These are phyloP conservation scores for Connochaetes taurinus DNA, from an alignment of 2,113 vertebrate species.

Conservation along the genomic window DNA sequence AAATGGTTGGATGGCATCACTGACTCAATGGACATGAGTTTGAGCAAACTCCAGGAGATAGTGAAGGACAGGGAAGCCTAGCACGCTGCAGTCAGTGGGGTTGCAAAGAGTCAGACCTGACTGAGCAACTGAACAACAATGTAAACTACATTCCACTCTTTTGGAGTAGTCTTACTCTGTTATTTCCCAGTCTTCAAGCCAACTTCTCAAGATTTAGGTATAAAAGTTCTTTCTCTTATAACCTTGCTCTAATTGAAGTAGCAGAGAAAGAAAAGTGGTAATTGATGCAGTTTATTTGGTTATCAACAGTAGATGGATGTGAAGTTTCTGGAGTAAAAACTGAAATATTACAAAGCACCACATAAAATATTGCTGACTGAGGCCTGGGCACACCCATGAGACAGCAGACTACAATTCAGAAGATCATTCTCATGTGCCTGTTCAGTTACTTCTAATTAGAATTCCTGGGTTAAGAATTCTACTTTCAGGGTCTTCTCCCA, in stretches of 20 bases:
- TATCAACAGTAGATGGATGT: not conserved
- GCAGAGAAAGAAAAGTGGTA: not conserved
- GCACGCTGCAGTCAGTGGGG: not conserved
- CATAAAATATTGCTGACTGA: not conserved
- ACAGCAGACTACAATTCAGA: not conserved
- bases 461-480: slow-evolving; percentile 1
- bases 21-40: not conserved
- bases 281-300: not conserved
- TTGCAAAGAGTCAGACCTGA: not conserved
- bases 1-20: not conserved
- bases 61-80: not conserved
- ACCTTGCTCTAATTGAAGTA: not conserved
- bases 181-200: not conserved
- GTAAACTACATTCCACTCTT: not conserved
- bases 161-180: not conserved
- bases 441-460: not conserved
- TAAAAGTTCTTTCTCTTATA: not conserved
- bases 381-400: not conserved
- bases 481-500: not conserved
- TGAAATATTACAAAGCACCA: not conserved
- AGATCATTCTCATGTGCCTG: not conserved
- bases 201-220: not conserved
- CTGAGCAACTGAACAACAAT: not conserved
- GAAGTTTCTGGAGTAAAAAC: not conserved
- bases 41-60: not conserved